A percentile compares a stretch with the other conserved stretches of the same genome.
Evolutionary conservation across 2,888 invertebrate species (phyloP).

Genomic region (Chalcis sispes): DNA sequence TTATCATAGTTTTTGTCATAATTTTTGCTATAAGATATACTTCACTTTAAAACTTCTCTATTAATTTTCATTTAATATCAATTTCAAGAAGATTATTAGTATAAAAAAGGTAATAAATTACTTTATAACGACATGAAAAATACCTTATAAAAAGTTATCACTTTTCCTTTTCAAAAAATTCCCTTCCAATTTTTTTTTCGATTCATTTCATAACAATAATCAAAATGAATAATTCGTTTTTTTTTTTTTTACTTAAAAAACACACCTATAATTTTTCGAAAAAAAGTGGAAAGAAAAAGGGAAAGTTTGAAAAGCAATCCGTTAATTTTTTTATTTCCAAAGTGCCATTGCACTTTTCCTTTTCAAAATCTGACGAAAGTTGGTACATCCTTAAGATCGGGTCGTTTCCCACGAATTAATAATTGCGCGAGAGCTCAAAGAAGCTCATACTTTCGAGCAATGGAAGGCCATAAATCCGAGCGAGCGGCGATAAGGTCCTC

Average conservation of each 20-base stretch:
- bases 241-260: no score
- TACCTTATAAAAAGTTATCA: slow-evolving; percentile 3
- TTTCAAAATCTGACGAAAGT: slow-evolving; percentile 36
- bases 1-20: no score
- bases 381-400: neutral
- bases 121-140: no score
- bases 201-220: no score
- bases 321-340: slow-evolving; percentile 21
- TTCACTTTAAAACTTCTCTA: no score
- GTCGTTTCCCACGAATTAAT: slow-evolving; percentile 43
- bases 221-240: no score
- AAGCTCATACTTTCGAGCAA: neutral
- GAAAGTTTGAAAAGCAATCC: neutral
- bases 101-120: no score
- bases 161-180: slow-evolving; percentile 18
- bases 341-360: slow-evolving; percentile 33
- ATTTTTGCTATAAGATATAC: no score
- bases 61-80: no score
- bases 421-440: slow-evolving; percentile 6
- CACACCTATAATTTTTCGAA: neutral
- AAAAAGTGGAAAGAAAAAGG: slow-evolving; percentile 10
- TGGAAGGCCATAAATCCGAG: slow-evolving; percentile 16
- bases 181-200: no score
- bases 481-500: neutral
- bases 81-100: no score